Evolutionary conservation across 2,113 vertebrate genomes (phyloP).

Genomic region (Cervus canadensis): DNA sequence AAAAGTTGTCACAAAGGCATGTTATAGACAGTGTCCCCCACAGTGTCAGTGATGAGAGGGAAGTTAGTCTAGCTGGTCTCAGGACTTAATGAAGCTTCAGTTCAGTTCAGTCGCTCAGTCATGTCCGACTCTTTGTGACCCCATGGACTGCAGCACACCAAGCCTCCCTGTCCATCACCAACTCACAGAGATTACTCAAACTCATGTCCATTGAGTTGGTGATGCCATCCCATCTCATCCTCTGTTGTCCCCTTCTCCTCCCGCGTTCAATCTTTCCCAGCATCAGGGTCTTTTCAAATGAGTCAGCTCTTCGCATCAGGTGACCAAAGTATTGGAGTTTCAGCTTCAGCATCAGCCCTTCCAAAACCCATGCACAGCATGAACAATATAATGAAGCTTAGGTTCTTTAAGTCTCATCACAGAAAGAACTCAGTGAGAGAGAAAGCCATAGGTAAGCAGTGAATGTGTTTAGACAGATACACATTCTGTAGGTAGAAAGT

Average conservation of each 20-base stretch:
- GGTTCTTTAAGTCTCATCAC: background rate
- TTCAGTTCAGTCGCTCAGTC: background rate
- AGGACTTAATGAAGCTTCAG: background rate
- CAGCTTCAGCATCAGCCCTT: background rate
- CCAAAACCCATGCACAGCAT: background rate
- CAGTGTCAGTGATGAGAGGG: background rate
- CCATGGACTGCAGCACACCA: background rate
- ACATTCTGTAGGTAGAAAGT: background rate
- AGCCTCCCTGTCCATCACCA: background rate
- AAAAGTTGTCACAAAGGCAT: background rate
- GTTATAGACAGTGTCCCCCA: background rate
- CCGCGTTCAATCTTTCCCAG: accelerated
- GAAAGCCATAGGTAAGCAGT: background rate
- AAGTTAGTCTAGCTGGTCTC: background rate
- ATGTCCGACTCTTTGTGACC: accelerated
- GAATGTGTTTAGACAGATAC: background rate
- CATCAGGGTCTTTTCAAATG: background rate
- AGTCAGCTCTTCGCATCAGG: background rate
- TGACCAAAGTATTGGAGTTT: background rate
- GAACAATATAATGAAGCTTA: background rate
- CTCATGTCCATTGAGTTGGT: background rate
- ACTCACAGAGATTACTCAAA: background rate
- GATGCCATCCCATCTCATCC: background rate
- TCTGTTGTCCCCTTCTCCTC: background rate
- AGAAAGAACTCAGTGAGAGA: background rate